Base-by-base conservation (phyloP, 2,113 vertebrate species). In the Xyrauchen texanus region DNA sequence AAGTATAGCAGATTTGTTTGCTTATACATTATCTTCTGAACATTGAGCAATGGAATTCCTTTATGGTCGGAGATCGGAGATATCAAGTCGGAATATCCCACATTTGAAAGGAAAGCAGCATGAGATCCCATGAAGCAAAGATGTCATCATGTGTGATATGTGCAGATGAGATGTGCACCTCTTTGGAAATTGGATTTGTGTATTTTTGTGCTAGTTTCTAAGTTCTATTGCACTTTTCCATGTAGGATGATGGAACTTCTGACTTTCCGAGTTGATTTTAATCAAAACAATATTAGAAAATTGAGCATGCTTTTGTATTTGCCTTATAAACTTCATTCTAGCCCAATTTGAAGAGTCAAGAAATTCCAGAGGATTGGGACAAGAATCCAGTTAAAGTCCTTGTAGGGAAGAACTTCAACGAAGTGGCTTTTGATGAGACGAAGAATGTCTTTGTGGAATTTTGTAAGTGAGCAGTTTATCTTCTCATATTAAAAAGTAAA, bases 401-500 rank as follows among this genome's bases (percentile, higher is more conserved):
- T 1, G 97, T 99, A 82, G 95, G 94, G 80, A 95, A 96, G 88
- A 99, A 97, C 82, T 99, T 99, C 0, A 92, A 96, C 58, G 90
- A 95, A 62, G 93, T 99, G 34, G 95, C 92, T 0, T 93, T 95
- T 0, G 96, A 97, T 0, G 92, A 94, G 52, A 94, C 93, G 78
- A 99, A 97, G 89, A 96, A 94, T 0, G 96, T 98, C 61, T 98
- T 99, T 51, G 91, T 99, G 52, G 95, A 97, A 87, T 98, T 99
- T 89, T 98, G 97, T 98, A 91, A 97, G 97, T 94, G 12, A 16
- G 49, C 12, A 44, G 2, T 57, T 6, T 13, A 6, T 63, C 12
- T 66, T 45, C 11, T 45, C 4, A 58, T 15, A 42, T 16, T 21
- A 8, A 70, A 57, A 55, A 44, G 57, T 8, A 6, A 10, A 53